A percentile compares a stretch with the other conserved stretches of the same genome.
phyloP scores from a whole-genome alignment of 2,888 invertebrate genomes.

The Tenthredo distinguenda region DNA sequence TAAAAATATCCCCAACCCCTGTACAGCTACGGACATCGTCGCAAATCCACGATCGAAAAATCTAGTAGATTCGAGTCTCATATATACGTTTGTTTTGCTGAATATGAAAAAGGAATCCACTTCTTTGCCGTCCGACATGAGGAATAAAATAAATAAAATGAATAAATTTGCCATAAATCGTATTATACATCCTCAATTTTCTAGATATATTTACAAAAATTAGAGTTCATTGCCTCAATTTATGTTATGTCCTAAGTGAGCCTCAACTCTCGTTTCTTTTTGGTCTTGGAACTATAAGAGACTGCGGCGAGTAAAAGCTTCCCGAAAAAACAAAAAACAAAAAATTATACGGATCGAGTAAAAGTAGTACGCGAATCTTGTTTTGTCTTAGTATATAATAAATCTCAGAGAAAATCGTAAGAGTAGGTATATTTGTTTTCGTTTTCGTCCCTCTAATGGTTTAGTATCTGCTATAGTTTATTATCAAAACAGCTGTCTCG shows the following conservation, averaged over 20 bases:
- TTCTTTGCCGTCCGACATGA: background rate
- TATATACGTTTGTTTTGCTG: background rate
- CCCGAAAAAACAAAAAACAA: background rate
- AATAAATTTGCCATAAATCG: background rate
- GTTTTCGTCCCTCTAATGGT: background rate
- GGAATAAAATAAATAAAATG: background rate
- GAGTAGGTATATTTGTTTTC: background rate
- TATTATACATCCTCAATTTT: background rate
- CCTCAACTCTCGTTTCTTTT: background rate
- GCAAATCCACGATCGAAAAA: background rate
- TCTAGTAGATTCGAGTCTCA: background rate
- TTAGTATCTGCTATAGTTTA: background rate
- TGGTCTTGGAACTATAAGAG: background rate
- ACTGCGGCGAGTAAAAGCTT: background rate
- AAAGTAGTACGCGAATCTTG: too few species aligned
- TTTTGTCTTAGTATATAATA: too few species aligned
- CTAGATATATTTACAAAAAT: background rate
- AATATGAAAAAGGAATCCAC: background rate
- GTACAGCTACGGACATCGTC: background rate
- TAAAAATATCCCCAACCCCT: background rate
- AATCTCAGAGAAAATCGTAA: background rate
- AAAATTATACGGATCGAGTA: background rate
- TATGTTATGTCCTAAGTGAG: background rate
- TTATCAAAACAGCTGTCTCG: slow-evolving; percentile 3
- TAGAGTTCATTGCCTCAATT: background rate